Evolutionary conservation across 2,797 vertebrate genomes (phyloP).

Genomic region (Cuniculus paca): DNA sequence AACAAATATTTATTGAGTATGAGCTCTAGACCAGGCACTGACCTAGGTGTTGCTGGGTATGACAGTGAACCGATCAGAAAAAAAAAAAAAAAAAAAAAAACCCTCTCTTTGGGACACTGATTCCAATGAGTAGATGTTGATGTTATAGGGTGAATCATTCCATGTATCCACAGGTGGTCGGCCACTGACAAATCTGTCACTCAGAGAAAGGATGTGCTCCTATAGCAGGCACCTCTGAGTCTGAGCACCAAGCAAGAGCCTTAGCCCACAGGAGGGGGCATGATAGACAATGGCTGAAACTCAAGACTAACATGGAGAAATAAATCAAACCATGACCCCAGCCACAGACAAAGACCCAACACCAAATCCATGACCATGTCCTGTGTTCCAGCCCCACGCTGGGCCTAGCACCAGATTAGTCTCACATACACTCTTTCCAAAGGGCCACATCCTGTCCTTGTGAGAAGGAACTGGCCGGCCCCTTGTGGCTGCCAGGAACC

Average conservation of each 20-base stretch:
- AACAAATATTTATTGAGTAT: background rate
- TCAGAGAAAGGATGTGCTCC: background rate
- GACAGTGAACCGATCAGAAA: background rate
- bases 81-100: background rate
- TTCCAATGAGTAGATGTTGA: background rate
- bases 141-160: background rate
- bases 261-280: background rate
- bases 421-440: background rate
- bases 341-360: background rate
- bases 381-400: background rate
- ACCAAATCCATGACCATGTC: background rate
- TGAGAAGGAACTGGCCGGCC: constrained; percentile 34
- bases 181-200: background rate
- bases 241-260: background rate
- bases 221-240: background rate
- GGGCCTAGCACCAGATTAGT: background rate
- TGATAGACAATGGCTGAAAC: background rate
- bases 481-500: constrained; percentile 73
- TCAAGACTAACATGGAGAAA: background rate
- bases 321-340: background rate
- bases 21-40: background rate
- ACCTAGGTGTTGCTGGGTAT: background rate
- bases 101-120: background rate
- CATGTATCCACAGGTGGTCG: background rate
- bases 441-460: background rate